These are phyloP conservation scores for Tamias sibiricus DNA, from an alignment of 2,113 vertebrate species.

Conservation along the genomic window DNA sequence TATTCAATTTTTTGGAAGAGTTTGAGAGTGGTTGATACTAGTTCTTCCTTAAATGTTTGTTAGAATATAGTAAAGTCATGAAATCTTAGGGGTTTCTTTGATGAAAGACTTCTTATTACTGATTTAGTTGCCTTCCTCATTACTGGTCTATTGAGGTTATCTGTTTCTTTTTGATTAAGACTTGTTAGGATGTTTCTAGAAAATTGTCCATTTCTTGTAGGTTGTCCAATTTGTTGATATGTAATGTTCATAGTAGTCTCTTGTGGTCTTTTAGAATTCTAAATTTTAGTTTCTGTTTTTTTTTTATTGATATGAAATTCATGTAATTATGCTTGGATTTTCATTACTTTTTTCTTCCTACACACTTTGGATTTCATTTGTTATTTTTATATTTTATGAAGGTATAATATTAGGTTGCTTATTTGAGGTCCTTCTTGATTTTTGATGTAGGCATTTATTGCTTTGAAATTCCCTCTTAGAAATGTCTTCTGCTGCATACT, in stretches of 20 bases:
- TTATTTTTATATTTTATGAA: not conserved
- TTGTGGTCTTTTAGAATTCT: not conserved
- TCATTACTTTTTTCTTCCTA: not conserved
- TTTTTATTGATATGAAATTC: not conserved
- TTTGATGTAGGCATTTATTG: not conserved
- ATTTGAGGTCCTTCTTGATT: not conserved
- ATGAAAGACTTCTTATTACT: too few species aligned
- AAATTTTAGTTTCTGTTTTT: not conserved
- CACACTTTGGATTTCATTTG: not conserved
- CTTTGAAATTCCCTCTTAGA: not conserved
- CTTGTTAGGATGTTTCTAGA: not conserved
- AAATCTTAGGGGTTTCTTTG: too few species aligned
- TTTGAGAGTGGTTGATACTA: not conserved
- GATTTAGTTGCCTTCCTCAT: not conserved
- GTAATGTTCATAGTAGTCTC: not conserved
- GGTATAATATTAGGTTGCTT: not conserved
- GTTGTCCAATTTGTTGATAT: not conserved
- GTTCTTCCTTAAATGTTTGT: not conserved
- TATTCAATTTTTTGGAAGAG: not conserved
- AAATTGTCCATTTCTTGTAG: not conserved
- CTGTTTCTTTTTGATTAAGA: not conserved
- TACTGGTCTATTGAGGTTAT: not conserved
- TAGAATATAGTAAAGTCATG: not conserved
- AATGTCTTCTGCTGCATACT: not conserved
- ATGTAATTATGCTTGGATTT: not conserved